phyloP scores from a whole-genome alignment of 2,797 vertebrate genomes.

The Eleutherodactylus coqui region DNA sequence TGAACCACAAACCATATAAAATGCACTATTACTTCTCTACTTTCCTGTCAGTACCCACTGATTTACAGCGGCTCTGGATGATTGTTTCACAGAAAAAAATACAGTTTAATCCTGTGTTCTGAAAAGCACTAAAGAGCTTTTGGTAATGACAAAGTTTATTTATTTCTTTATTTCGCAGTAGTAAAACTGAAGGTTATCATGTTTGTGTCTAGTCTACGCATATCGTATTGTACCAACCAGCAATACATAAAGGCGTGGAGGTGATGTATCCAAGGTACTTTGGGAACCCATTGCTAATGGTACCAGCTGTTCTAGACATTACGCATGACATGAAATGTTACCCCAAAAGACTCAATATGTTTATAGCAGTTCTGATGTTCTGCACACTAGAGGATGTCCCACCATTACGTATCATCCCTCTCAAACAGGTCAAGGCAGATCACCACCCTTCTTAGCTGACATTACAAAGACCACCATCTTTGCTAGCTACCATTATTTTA shows the following conservation, averaged over 20 bases:
- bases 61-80: slow-evolving; percentile 36
- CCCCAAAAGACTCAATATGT: not conserved
- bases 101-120: slow-evolving; percentile 31
- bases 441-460: no score
- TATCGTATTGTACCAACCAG: not conserved
- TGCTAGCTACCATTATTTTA: not conserved
- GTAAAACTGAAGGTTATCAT: slow-evolving; percentile 15
- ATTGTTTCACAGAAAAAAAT: slow-evolving; percentile 46
- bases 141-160: slow-evolving; percentile 13
- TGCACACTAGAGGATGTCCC: not conserved
- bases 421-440: no score
- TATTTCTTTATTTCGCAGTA: slow-evolving; percentile 37
- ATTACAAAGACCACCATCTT: no score
- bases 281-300: not conserved
- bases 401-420: not conserved
- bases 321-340: not conserved
- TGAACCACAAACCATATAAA: slow-evolving; percentile 62
- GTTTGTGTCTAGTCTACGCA: not conserved
- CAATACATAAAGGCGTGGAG: not conserved
- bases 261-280: not conserved
- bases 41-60: slow-evolving; percentile 45
- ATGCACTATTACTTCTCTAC: slow-evolving; percentile 57
- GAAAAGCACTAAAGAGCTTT: slow-evolving; percentile 23
- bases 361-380: not conserved
- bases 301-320: not conserved